Percentiles rank a stretch among this genome's conserved stretches.
Conservation (phyloP, 2,797 vertebrate genomes). For the Artibeus lituratus region DNA sequence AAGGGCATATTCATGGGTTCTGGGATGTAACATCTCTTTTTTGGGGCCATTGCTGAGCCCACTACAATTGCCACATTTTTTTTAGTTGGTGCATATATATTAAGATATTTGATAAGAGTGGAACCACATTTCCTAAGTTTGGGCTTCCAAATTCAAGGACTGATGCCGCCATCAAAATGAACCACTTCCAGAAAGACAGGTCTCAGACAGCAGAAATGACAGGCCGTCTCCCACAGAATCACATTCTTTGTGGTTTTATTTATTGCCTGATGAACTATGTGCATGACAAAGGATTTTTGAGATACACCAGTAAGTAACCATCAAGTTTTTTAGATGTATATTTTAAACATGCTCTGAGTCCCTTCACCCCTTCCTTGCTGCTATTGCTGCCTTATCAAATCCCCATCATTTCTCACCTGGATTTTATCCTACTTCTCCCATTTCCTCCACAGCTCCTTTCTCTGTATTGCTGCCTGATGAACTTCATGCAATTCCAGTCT, state of each 20-base stretch:
- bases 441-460: neutral
- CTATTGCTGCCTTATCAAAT: neutral
- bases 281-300: neutral
- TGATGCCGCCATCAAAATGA: neutral
- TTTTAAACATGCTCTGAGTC: neutral
- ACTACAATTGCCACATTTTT: neutral
- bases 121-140: neutral
- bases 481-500: neutral
- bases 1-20: neutral
- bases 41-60: neutral
- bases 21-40: neutral
- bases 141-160: neutral
- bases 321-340: neutral
- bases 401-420: neutral
- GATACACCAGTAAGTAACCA: neutral
- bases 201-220: neutral
- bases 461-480: neutral
- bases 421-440: neutral
- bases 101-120: neutral
- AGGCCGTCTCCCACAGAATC: neutral
- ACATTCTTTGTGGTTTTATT: neutral
- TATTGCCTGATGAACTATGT: neutral
- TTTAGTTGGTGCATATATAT: neutral
- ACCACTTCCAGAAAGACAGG: neutral
- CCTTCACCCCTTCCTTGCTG: neutral